Evolutionary conservation across 1,140 invertebrate species (phyloP).

Genomic region (Apis dorsata): DNA sequence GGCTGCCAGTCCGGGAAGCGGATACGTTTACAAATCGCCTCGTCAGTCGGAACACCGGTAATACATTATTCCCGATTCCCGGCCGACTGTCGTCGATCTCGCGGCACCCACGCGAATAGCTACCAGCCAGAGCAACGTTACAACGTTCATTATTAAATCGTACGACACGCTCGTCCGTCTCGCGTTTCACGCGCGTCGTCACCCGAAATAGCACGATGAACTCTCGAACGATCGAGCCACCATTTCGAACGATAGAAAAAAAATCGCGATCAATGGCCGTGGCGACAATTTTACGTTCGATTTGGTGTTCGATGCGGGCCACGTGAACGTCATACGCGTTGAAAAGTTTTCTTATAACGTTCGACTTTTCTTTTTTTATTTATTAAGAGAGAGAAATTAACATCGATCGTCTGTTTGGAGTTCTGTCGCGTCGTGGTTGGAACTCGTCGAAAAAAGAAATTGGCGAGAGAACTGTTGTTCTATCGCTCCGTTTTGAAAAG

Average conservation of each 20-base stretch:
- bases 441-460: too few relatives aligned
- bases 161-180: conserved; percentile 37
- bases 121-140: conserved; percentile 16
- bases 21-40: conserved; percentile 49
- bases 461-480: too few relatives aligned
- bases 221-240: conserved; percentile 13
- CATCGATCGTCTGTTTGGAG: too few relatives aligned
- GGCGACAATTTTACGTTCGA: too few relatives aligned
- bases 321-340: too few relatives aligned
- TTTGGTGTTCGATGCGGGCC: too few relatives aligned
- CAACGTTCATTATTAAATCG: conserved; percentile 48
- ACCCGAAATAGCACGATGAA: conserved; percentile 50
- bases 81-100: conserved; percentile 42
- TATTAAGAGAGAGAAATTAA: too few relatives aligned
- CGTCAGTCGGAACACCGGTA: conserved; percentile 31
- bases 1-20: conserved; percentile 24
- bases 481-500: not conserved
- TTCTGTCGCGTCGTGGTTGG: too few relatives aligned
- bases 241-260: not conserved
- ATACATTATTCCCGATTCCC: conserved; percentile 48
- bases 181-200: conserved; percentile 27
- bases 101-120: conserved; percentile 43
- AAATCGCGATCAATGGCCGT: too few relatives aligned
- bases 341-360: too few relatives aligned
- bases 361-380: too few relatives aligned